These are phyloP conservation scores for Ammodytes marinus DNA, from an alignment of 2,113 vertebrate species.

Conservation along the genomic window DNA sequence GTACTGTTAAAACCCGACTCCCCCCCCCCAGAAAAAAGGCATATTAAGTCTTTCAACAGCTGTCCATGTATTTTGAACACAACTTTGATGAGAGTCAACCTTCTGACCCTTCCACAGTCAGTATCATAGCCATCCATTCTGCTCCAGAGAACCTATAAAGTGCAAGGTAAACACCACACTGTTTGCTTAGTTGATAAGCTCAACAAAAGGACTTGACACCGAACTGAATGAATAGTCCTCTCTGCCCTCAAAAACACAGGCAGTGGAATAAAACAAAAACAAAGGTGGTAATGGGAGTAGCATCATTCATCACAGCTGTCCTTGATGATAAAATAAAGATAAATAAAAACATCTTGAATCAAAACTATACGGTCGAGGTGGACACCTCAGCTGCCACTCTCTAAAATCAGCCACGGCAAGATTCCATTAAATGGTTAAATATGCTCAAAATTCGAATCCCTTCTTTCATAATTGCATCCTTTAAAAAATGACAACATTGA, in stretches of 20 bases:
- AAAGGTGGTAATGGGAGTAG: background rate
- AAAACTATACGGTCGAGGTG: background rate
- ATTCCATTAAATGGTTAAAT: slow-evolving; percentile 3
- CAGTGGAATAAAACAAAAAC: background rate
- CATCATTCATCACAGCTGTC: background rate
- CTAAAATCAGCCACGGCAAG: background rate
- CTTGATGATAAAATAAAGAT: slow-evolving; percentile 17
- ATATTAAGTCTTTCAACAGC: slow-evolving; percentile 27
- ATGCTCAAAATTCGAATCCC: background rate
- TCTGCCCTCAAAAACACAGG: background rate
- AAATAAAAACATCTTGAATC: slow-evolving; percentile 9
- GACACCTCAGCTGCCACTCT: background rate
- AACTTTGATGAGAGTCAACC: background rate
- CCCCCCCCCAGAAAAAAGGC: background rate
- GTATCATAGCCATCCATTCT: slow-evolving; percentile 10
- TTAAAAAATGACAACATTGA: background rate
- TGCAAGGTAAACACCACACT: slow-evolving; percentile 42
- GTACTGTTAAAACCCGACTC: background rate
- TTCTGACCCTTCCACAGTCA: slow-evolving; percentile 12
- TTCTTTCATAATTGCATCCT: background rate
- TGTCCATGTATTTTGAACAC: slow-evolving; percentile 3
- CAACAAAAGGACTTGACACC: slow-evolving; percentile 21
- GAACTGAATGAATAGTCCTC: slow-evolving; percentile 4
- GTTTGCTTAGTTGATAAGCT: slow-evolving; percentile 58
- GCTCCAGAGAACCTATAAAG: slow-evolving; percentile 23